phyloP scores from a whole-genome alignment of 1,140 invertebrate genomes.

The Maniola jurtina region DNA sequence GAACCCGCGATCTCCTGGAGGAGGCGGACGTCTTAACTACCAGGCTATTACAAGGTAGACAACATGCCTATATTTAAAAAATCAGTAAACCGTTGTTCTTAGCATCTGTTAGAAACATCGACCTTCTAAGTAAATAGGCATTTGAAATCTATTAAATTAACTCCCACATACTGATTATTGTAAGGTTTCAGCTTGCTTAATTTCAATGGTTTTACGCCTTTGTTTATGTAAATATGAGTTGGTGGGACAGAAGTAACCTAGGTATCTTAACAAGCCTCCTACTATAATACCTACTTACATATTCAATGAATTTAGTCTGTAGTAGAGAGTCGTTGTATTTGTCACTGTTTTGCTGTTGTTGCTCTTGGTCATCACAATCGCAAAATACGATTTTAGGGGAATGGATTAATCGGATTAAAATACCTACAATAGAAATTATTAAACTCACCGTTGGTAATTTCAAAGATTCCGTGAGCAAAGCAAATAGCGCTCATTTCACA shows the following conservation, averaged over 20 bases:
- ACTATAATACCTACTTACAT: no score
- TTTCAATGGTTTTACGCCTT: neutral
- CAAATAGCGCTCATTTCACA: neutral
- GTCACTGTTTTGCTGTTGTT: no score
- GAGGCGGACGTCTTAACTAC: no score
- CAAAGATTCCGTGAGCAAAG: neutral
- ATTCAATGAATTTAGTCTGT: no score
- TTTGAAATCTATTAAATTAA: neutral
- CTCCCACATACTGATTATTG: neutral
- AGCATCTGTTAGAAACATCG: neutral
- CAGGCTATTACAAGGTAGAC: no score
- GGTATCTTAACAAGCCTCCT: no score
- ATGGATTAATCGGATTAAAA: neutral
- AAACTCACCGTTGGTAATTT: neutral
- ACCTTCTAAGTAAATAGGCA: neutral
- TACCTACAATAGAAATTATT: neutral
- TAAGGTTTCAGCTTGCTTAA: neutral
- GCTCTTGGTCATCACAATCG: no score
- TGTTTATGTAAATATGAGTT: neutral
- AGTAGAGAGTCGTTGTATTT: no score
- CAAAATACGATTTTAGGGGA: no score
- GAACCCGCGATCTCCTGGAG: no score
- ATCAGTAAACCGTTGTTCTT: no score
- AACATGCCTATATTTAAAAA: no score
- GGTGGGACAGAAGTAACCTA: neutral